Conservation (phyloP, 2,113 vertebrate species). For the Ivindomyrus marchei region DNA sequence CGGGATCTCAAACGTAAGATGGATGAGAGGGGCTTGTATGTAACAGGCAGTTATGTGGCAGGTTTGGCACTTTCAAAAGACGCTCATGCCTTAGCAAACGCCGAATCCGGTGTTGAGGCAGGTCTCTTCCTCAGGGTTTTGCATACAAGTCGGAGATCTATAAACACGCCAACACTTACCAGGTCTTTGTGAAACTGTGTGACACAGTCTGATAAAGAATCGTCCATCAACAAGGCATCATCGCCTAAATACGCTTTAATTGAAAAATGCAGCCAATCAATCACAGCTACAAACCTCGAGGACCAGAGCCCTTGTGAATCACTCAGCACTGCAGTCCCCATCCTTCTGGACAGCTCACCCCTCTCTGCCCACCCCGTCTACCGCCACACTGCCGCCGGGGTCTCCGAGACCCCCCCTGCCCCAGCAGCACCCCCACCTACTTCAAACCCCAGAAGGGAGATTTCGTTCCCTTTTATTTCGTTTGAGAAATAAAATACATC, state of each 20-base stretch:
- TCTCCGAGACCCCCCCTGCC: not conserved
- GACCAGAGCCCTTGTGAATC: not conserved
- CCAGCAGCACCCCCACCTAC: not conserved
- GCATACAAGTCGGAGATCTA: not conserved
- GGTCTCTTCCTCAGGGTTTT: not conserved
- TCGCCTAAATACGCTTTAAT: not conserved
- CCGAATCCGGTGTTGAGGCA: not conserved
- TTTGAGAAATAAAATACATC: not conserved
- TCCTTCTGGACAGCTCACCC: not conserved
- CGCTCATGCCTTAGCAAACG: not conserved
- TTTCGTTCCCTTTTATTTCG: not conserved
- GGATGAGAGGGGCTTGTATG: not conserved
- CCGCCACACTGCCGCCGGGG: not conserved
- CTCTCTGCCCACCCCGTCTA: not conserved
- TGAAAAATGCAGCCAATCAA: not conserved
- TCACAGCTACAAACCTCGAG: not conserved
- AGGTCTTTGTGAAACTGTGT: not conserved
- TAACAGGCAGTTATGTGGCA: not conserved
- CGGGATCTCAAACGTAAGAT: not conserved
- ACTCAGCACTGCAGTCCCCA: not conserved
- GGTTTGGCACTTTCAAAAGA: not conserved
- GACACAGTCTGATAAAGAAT: not conserved
- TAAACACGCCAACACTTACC: not conserved
- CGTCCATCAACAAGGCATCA: not conserved
- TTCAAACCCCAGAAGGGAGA: not conserved